phyloP scores from a whole-genome alignment of 2,797 vertebrate species.

The Periophthalmus magnuspinnatus region DNA sequence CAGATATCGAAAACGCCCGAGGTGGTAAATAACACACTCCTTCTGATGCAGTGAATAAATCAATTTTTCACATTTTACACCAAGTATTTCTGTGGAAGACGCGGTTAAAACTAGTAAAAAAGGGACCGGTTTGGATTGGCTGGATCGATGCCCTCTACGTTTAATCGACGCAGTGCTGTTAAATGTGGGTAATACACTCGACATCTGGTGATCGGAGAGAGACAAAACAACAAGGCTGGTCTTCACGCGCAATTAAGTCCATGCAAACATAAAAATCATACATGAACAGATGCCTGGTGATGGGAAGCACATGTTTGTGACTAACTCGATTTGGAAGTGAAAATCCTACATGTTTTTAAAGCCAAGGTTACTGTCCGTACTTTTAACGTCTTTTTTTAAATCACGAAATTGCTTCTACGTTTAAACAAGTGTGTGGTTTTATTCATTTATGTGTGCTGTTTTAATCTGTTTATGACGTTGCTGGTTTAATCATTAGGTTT shows the following conservation, averaged over 20 bases:
- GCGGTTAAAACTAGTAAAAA: conserved; percentile 21
- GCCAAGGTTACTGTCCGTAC: not conserved
- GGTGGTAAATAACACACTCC: conserved; percentile 45
- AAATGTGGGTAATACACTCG: conserved; percentile 44
- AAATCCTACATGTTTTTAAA: not conserved
- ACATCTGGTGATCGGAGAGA: conserved; percentile 53
- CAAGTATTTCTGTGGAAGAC: conserved; percentile 30
- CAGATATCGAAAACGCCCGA: conserved; percentile 39
- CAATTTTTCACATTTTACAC: conserved; percentile 47
- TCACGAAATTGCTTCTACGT: no score
- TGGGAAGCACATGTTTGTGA: not conserved
- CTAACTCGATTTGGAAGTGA: not conserved
- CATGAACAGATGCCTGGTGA: conserved; percentile 3
- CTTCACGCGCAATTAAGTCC: conserved; percentile 52
- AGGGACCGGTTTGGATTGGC: conserved; percentile 14
- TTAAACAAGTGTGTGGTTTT: no score
- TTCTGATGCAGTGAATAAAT: conserved; percentile 43
- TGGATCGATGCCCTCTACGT: conserved; percentile 14
- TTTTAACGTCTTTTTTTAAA: no score
- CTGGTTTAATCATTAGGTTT: no score
- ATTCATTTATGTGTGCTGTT: no score
- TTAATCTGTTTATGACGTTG: no score
- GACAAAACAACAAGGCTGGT: conserved; percentile 21
- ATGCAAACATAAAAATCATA: conserved; percentile 22
- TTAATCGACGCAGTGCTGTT: conserved; percentile 17